Evolutionary conservation across 1,140 invertebrate species (phyloP).

Genomic region (Cylas formicarius): DNA sequence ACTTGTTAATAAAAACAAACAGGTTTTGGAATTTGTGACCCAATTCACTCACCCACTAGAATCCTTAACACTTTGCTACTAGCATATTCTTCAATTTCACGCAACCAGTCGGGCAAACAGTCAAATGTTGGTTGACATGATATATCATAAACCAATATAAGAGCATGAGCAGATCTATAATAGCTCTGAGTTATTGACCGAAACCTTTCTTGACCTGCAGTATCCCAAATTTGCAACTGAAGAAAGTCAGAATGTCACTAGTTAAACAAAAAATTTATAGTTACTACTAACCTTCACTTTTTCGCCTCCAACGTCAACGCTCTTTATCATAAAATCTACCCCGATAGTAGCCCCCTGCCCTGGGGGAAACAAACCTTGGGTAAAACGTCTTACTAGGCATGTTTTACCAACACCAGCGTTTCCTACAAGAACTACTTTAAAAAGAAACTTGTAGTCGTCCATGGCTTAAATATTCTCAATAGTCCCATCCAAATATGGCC

Average conservation of each 20-base stretch:
- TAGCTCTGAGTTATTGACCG: slow-evolving; percentile 97
- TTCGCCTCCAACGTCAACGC: slow-evolving; percentile 95
- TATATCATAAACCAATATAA: slow-evolving; percentile 97
- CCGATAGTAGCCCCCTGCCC: slow-evolving; percentile 98
- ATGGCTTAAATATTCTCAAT: too few species aligned
- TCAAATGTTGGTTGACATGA: slow-evolving; percentile 96
- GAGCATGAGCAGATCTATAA: slow-evolving; percentile 93
- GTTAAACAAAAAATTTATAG: not conserved
- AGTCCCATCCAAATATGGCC: too few species aligned
- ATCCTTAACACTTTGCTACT: slow-evolving; percentile 89
- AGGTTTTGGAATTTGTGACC: too few species aligned
- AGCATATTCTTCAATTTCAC: slow-evolving; percentile 95
- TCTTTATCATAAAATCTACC: slow-evolving; percentile 99
- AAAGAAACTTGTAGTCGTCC: slow-evolving; percentile 98
- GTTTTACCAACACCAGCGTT: slow-evolving; percentile 95
- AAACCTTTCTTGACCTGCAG: slow-evolving; percentile 94
- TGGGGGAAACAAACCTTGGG: slow-evolving; percentile 88
- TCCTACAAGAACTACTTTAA: slow-evolving; percentile 93
- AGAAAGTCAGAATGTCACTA: slow-evolving; percentile 31
- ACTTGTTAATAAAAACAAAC: too few species aligned
- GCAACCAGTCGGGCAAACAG: slow-evolving; percentile 88
- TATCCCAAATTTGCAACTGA: slow-evolving; percentile 97
- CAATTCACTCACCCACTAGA: slow-evolving; percentile 66
- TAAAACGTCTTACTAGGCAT: slow-evolving; percentile 84
- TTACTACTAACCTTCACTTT: slow-evolving; percentile 83